These are phyloP conservation scores for Meloidogyne exigua DNA, from an alignment of 1,140 invertebrate species.

Conservation along the genomic window DNA sequence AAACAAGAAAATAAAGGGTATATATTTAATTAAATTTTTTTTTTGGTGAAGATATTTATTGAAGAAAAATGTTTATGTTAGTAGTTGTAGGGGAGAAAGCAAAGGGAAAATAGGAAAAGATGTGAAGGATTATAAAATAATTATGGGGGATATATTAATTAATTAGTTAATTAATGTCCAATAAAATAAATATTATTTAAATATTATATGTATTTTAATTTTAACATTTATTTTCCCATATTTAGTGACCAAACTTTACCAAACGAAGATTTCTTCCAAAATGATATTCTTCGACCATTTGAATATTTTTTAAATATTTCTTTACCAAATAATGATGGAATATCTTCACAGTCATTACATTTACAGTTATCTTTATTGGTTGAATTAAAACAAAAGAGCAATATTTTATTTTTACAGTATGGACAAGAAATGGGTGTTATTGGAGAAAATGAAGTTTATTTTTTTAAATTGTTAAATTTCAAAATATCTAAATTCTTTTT, in stretches of 20 bases:
- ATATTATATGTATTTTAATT: neutral
- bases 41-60: too few species aligned
- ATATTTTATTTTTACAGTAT: slow-evolving; percentile 18
- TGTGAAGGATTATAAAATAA: too few species aligned
- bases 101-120: too few species aligned
- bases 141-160: too few species aligned
- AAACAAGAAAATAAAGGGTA: slow-evolving; percentile 9
- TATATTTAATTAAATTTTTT: too few species aligned
- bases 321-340: slow-evolving; percentile 2
- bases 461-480: too few species aligned
- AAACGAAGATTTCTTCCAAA: neutral
- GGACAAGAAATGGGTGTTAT: slow-evolving; percentile 18
- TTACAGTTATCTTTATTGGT: slow-evolving; percentile 17
- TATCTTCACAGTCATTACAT: neutral
- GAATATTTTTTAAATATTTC: slow-evolving; percentile 28
- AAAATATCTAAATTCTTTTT: neutral
- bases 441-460: slow-evolving; percentile 9
- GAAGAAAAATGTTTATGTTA: too few species aligned
- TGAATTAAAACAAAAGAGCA: slow-evolving; percentile 21
- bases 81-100: too few species aligned
- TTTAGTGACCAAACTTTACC: neutral
- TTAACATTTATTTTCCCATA: neutral
- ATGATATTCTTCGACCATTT: slow-evolving; percentile 15
- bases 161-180: too few species aligned
- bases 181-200: too few species aligned